These are phyloP conservation scores for Elanus axillaris DNA, from an alignment of 2,113 vertebrate species.

Conservation along the genomic window DNA sequence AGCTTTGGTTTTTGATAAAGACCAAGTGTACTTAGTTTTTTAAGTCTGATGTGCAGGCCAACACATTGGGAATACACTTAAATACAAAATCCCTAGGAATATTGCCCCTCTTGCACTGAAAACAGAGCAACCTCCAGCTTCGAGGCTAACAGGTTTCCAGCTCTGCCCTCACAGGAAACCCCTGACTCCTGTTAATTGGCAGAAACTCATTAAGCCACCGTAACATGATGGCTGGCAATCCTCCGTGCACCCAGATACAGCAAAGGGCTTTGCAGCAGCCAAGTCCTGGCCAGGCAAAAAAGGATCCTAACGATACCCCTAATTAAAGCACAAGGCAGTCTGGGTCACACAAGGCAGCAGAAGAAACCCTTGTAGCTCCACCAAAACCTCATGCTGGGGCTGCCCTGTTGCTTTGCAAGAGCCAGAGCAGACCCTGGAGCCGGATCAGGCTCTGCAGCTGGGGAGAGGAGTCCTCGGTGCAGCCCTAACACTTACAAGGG, in stretches of 20 bases:
- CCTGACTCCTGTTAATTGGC: background rate
- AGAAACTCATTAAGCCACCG: background rate
- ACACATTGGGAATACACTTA: background rate
- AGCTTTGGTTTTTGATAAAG: background rate
- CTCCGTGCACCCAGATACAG: background rate
- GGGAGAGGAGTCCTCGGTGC: background rate
- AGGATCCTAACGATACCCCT: background rate
- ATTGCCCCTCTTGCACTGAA: background rate
- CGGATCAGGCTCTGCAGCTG: background rate
- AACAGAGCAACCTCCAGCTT: background rate
- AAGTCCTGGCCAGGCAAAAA: background rate
- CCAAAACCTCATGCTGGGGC: background rate
- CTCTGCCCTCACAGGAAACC: background rate
- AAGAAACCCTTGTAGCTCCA: background rate
- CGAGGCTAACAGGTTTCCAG: background rate
- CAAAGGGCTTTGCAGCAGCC: background rate
- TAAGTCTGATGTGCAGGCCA: background rate
- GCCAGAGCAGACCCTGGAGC: background rate
- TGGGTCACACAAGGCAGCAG: rapidly evolving
- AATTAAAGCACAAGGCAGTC: background rate
- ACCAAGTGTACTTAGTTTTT: background rate
- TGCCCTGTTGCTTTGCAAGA: background rate
- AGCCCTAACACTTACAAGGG: background rate
- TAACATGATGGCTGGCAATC: background rate
- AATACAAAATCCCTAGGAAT: background rate